Percentiles rank a stretch among this genome's conserved stretches.
phyloP scores from a whole-genome alignment of 2,888 invertebrate species.

The Lymantria monacha region DNA sequence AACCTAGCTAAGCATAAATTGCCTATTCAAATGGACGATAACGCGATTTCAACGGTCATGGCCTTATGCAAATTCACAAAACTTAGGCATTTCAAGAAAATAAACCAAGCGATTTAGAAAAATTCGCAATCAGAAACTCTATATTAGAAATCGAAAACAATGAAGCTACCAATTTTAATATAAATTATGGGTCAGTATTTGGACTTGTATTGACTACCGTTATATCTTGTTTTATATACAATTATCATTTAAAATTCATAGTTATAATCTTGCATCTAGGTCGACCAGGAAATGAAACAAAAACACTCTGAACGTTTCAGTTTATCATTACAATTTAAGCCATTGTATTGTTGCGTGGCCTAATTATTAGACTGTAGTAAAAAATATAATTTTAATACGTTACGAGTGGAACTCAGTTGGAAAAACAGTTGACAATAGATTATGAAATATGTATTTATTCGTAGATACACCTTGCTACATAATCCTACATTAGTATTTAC shows the following conservation, averaged over 20 bases:
- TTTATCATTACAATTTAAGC: constrained; percentile 1
- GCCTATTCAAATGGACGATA: constrained; percentile 35
- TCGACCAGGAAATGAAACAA: constrained; percentile 3
- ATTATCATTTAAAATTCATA: not conserved
- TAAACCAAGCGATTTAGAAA: constrained; percentile 29
- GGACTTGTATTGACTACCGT: too few species aligned
- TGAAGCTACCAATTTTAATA: not conserved
- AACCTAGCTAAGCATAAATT: not conserved
- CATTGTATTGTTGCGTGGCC: not conserved
- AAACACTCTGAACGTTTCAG: not conserved
- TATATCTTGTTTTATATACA: too few species aligned
- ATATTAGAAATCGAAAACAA: not conserved
- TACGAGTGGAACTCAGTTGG: not conserved
- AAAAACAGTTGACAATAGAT: constrained; percentile 7
- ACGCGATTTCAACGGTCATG: constrained; percentile 41
- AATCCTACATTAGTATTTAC: constrained; percentile 6
- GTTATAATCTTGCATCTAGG: not conserved
- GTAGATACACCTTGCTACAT: constrained; percentile 6
- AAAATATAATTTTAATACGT: not conserved
- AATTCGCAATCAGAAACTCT: constrained; percentile 13
- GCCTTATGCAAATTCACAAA: constrained; percentile 47
- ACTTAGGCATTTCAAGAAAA: constrained; percentile 36
- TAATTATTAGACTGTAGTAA: not conserved
- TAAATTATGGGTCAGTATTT: too few species aligned
- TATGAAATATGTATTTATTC: constrained; percentile 6